Evolutionary conservation across 1,140 invertebrate genomes (phyloP).

Genomic region (Trichonephila clavata): DNA sequence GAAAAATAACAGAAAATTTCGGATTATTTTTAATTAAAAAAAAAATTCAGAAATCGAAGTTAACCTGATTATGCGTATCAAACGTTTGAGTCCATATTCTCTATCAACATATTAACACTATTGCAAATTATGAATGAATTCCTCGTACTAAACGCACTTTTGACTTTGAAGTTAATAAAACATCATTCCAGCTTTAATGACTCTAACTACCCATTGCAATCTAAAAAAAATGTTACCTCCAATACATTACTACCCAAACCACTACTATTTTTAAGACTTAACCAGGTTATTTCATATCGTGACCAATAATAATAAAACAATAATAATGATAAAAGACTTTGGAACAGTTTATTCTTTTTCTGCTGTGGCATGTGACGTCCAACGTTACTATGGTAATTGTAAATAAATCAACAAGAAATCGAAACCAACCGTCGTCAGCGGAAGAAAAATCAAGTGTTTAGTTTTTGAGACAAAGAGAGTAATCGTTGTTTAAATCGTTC

Average conservation of each 20-base stretch:
- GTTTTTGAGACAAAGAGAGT: neutral
- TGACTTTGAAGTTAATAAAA: too few species aligned
- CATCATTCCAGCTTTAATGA: too few species aligned
- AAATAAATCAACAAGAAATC: constrained; percentile 57
- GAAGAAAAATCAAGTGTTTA: constrained; percentile 29
- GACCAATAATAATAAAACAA: neutral
- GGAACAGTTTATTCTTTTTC: neutral
- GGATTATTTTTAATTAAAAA: too few species aligned
- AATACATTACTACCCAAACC: neutral
- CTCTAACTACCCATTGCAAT: too few species aligned
- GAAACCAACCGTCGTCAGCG: neutral
- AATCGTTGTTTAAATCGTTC: constrained; percentile 14
- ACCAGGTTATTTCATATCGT: neutral
- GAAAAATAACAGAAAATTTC: too few species aligned
- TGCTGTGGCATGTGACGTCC: neutral
- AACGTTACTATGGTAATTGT: constrained; percentile 21
- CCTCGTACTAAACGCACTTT: too few species aligned
- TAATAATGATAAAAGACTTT: neutral
- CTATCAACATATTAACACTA: too few species aligned
- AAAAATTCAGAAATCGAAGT: too few species aligned
- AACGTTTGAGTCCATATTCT: too few species aligned
- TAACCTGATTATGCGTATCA: too few species aligned
- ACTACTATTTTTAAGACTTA: neutral
- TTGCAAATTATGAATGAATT: too few species aligned
- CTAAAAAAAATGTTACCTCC: too few species aligned